Conservation (phyloP, 2,888 invertebrate species). For the Drosophila sordidula region DNA sequence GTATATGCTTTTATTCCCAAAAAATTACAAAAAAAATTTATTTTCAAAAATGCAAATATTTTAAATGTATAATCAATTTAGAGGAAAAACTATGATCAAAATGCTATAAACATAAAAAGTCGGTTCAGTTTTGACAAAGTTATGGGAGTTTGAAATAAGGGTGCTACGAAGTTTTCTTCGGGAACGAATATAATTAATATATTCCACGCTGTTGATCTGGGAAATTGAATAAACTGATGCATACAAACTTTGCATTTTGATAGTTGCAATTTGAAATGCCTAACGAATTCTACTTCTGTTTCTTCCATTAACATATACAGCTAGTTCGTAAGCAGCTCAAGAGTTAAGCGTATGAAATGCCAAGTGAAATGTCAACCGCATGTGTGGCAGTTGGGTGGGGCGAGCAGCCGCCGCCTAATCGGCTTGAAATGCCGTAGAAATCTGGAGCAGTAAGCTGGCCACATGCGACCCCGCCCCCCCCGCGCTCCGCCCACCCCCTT, state of each 20-base stretch:
- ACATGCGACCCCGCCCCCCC: not conserved
- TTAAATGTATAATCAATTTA: too few species aligned
- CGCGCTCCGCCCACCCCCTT: not conserved
- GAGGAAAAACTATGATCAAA: too few species aligned
- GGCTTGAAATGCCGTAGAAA: conserved; percentile 54
- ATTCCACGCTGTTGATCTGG: too few species aligned
- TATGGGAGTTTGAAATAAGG: too few species aligned
- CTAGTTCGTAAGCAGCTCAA: conserved; percentile 16
- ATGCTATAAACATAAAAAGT: too few species aligned
- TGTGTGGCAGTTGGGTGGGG: conserved; percentile 30
- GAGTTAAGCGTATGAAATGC: conserved; percentile 11
- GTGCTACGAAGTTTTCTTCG: too few species aligned
- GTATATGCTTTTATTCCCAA: too few species aligned
- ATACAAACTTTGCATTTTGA: not conserved
- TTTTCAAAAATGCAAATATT: too few species aligned
- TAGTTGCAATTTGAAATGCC: not conserved
- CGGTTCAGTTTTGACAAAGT: too few species aligned
- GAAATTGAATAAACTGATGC: too few species aligned
- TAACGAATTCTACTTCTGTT: not conserved
- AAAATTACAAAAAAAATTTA: too few species aligned
- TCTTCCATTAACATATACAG: conserved; percentile 3
- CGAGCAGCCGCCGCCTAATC: conserved; percentile 53
- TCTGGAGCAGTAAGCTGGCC: conserved; percentile 49
- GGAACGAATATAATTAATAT: too few species aligned
- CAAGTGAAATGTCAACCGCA: conserved; percentile 13